Evolutionary conservation across 2,113 vertebrate species (phyloP).

Genomic region (Furnarius figulus): DNA sequence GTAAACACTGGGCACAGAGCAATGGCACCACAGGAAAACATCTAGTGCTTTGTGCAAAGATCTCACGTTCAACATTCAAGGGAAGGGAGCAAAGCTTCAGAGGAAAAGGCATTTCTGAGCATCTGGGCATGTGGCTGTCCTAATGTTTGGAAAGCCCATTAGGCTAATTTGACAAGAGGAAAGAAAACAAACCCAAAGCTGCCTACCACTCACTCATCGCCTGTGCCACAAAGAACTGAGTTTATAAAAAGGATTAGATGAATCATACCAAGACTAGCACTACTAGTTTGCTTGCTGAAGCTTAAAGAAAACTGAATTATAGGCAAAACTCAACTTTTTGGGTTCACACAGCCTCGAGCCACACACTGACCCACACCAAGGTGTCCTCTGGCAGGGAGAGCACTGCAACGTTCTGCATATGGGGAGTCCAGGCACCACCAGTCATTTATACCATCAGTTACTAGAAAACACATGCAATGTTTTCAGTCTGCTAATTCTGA

Average conservation of each 20-base stretch:
- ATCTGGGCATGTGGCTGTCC: background rate
- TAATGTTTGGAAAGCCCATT: background rate
- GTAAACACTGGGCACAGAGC: background rate
- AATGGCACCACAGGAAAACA: background rate
- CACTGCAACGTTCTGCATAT: rapidly evolving
- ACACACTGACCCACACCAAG: background rate
- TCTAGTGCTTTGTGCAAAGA: background rate
- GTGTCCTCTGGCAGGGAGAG: background rate
- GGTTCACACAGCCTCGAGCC: background rate
- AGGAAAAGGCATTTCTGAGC: background rate
- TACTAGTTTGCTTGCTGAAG: background rate
- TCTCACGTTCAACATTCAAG: rapidly evolving
- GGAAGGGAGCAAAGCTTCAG: background rate
- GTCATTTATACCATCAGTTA: background rate
- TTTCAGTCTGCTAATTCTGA: background rate
- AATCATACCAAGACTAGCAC: background rate
- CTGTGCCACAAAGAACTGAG: background rate
- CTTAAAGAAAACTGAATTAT: background rate
- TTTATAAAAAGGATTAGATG: background rate
- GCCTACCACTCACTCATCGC: background rate
- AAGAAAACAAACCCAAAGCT: background rate
- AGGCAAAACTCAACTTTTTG: background rate
- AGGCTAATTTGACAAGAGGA: background rate
- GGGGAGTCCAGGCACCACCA: background rate
- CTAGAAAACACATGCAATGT: background rate